Base-by-base conservation (phyloP, 2,113 vertebrate species). In the Toxotes chatareus region DNA sequence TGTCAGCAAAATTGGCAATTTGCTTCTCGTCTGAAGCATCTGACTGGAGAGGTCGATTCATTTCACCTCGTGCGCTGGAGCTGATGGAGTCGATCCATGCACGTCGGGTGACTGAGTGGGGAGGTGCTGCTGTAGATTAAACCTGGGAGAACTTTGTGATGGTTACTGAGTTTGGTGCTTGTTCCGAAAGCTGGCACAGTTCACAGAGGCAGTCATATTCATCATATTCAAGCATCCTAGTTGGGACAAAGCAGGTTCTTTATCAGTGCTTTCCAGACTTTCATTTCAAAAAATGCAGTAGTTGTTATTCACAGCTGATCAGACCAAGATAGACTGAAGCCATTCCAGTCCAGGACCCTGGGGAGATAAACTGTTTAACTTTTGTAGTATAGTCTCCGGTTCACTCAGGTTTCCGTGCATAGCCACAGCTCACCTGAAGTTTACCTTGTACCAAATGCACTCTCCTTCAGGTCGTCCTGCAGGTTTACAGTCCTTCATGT, bases 1-100 rank as follows among this genome's bases (percentile, higher is more conserved):
- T 7, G 44, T 82, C 76, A 44, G 72, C 27, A 49, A 76, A 87
- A 81, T 76, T 79, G 76, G 40, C 60, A 82, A 84, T 73, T 88
- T 82, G 67, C 66, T 32, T 64, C 55, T 47, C 0, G 3, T 69
- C 32, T 66, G 49, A 72, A 53, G 14, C 64, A 14, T 67, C 14
- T 59, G 72, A 60, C 9, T 47, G 36, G 7, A 27, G 38, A 75
- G 75, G 65, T 75, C 56, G 17, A 31, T 77, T 82, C 51, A 49
- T 80, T 88, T 80, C 70, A 80, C 69, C 81, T 60, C 57, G 67
- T 17, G 75, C 38, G 53, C 53, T 6, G 60, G 42, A 59, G 62
- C 60, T 49, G 56, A 73, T 86, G 42, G 40, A 82, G 53, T 38
- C 4, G 53, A 70, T 49, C 57, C 32, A 16, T 1, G 17, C 16